These are phyloP conservation scores for Boulengeromyrus knoepffleri DNA, from an alignment of 2,113 vertebrate genomes.

Conservation along the genomic window DNA sequence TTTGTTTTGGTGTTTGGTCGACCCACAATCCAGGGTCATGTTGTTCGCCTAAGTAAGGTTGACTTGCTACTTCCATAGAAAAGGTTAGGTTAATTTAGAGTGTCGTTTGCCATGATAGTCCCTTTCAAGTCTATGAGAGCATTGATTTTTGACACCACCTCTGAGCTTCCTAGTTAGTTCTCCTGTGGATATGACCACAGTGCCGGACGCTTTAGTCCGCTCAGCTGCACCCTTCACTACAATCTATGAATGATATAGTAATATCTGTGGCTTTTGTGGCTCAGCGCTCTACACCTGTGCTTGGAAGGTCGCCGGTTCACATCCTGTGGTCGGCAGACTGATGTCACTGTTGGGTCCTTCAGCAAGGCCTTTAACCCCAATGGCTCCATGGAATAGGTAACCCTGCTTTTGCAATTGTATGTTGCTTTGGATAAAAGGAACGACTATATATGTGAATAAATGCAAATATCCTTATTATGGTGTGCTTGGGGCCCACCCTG, in stretches of 20 bases:
- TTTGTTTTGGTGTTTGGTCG: neutral
- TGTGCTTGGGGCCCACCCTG: neutral
- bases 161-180: neutral
- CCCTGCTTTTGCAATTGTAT: neutral
- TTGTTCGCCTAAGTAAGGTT: neutral
- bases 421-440: neutral
- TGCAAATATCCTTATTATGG: neutral
- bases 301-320: neutral
- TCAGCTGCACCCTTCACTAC: neutral
- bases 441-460: neutral
- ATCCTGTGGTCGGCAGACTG: neutral
- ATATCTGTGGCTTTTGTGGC: neutral
- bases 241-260: neutral
- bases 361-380: neutral
- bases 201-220: neutral
- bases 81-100: neutral
- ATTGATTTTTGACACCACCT: neutral
- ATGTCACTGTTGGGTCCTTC: neutral
- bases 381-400: neutral
- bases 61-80: neutral
- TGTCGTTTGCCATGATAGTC: neutral
- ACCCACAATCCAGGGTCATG: neutral
- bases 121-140: neutral
- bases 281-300: neutral
- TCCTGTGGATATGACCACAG: neutral